Evolutionary conservation across 1,140 invertebrate genomes (phyloP).

Genomic region (Drosophila baimaii): DNA sequence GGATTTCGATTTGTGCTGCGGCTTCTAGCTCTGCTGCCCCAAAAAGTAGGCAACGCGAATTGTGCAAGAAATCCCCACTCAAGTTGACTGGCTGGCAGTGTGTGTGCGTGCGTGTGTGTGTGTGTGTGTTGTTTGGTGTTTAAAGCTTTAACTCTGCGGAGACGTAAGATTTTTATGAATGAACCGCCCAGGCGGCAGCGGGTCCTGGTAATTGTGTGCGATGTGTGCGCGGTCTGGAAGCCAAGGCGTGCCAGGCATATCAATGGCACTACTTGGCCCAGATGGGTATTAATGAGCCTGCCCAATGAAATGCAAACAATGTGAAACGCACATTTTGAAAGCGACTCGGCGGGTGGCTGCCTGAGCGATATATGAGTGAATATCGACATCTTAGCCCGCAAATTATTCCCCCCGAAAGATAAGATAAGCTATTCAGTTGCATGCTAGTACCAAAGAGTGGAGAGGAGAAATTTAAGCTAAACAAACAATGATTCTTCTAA

Average conservation of each 20-base stretch:
- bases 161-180: slow-evolving; percentile 72
- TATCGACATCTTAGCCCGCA: not conserved
- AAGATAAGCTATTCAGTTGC: not conserved
- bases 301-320: slow-evolving; percentile 52
- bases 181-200: slow-evolving; percentile 40
- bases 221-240: slow-evolving; percentile 41
- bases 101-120: slow-evolving; percentile 9
- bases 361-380: not conserved
- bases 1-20: slow-evolving; percentile 29
- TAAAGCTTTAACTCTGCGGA: slow-evolving; percentile 52
- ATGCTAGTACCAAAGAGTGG: not conserved
- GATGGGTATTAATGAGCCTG: slow-evolving; percentile 61
- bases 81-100: slow-evolving; percentile 17
- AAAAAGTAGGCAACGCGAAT: slow-evolving; percentile 64
- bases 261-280: slow-evolving; percentile 46
- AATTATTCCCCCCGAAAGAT: not conserved
- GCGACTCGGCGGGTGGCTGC: slow-evolving; percentile 1
- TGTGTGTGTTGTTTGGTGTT: slow-evolving; percentile 15
- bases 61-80: slow-evolving; percentile 36
- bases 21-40: slow-evolving; percentile 36
- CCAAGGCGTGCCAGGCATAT: slow-evolving; percentile 62
- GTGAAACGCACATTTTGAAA: slow-evolving; percentile 3
- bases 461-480: not conserved
- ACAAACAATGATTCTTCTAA: not conserved
- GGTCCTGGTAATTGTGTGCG: slow-evolving; percentile 27